phyloP scores from a whole-genome alignment of 2,888 invertebrate species.

The Rhimphoctona megacephalus region DNA sequence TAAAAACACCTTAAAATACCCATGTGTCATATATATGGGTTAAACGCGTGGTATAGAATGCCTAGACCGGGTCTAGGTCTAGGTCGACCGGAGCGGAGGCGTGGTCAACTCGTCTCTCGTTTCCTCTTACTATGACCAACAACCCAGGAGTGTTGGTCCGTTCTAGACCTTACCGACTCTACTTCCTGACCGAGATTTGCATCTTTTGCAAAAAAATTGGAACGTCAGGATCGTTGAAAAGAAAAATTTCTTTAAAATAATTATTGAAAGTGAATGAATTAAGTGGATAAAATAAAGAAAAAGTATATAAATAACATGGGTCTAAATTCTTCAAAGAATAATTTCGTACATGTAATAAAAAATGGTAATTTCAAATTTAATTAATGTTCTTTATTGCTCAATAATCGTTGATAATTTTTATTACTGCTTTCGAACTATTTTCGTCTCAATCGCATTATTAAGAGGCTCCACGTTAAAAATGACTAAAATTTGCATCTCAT shows the following conservation, averaged over 20 bases:
- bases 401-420: too few relatives aligned
- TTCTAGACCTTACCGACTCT: slow-evolving; percentile 60
- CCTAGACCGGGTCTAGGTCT: slow-evolving; percentile 82
- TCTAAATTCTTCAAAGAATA: too few relatives aligned
- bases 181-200: slow-evolving; percentile 76
- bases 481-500: too few relatives aligned
- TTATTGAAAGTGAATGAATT: not conserved
- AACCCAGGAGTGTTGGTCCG: slow-evolving; percentile 69
- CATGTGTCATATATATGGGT: not conserved
- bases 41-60: slow-evolving; percentile 71
- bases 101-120: slow-evolving; percentile 60
- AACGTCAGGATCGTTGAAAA: not conserved
- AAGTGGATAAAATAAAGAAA: too few relatives aligned
- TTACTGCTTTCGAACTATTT: too few relatives aligned
- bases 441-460: too few relatives aligned
- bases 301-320: too few relatives aligned
- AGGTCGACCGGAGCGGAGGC: slow-evolving; percentile 77
- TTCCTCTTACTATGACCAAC: slow-evolving; percentile 46
- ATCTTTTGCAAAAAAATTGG: slow-evolving; percentile 23
- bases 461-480: too few relatives aligned
- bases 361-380: too few relatives aligned
- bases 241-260: not conserved
- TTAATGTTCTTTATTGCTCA: too few relatives aligned
- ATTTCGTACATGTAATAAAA: too few relatives aligned
- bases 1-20: slow-evolving; percentile 2